Conservation (phyloP, 37 sponge, comb jelly and placozoan species). For the Cliona cf. orientalis region DNA sequence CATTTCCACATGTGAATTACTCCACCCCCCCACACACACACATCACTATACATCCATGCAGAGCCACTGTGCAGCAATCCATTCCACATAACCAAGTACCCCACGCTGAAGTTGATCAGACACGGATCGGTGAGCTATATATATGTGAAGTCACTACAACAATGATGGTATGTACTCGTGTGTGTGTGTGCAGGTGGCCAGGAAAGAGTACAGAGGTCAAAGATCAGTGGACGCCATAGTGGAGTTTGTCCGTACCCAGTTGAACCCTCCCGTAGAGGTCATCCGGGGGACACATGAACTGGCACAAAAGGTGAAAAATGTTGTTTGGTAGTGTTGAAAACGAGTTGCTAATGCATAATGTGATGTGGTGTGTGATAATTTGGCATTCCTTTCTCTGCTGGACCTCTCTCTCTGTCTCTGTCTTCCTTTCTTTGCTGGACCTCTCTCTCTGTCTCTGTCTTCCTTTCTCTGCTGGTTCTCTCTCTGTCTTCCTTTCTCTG, state of each 20-base stretch:
- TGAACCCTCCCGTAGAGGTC: slow-evolving; percentile 65
- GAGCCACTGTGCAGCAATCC: slow-evolving; percentile 42
- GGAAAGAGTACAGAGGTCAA: slow-evolving; percentile 90
- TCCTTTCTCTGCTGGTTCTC: no score
- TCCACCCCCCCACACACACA: neutral
- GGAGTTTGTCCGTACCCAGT: slow-evolving; percentile 58
- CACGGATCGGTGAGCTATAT: slow-evolving; percentile 69
- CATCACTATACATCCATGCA: neutral
- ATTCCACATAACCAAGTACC: slow-evolving; percentile 93
- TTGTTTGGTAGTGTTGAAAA: neutral
- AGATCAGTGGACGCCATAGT: slow-evolving; percentile 59
- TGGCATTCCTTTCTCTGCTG: no score
- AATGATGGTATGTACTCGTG: no score
- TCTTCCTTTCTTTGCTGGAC: neutral
- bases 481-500: no score
- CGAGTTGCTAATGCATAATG: neutral
- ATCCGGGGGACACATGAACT: neutral
- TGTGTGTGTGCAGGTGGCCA: slow-evolving; percentile 46
- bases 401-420: no score
- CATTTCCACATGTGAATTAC: neutral
- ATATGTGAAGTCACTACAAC: no score
- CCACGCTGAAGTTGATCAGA: slow-evolving; percentile 92
- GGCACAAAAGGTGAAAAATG: neutral
- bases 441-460: no score
- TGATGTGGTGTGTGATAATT: neutral